A percentile compares a stretch with the other conserved stretches of the same genome.
Conservation (phyloP, 2,888 invertebrate species). For the Acleris sparsana region DNA sequence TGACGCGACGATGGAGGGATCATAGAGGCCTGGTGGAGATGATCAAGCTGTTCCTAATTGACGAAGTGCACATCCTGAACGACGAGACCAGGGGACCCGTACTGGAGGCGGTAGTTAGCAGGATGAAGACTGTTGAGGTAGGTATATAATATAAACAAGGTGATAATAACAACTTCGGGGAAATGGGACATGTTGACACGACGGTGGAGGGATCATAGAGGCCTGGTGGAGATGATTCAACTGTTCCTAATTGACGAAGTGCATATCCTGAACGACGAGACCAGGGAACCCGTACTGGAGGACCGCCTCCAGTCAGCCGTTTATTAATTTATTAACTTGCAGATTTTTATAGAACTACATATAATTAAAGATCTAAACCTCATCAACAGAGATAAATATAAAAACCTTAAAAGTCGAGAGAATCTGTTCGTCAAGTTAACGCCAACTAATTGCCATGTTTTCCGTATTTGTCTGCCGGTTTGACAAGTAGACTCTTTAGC, state of each 20-base stretch:
- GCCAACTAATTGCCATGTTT: too few species aligned
- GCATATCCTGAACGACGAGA: conserved; percentile 88
- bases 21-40: conserved; percentile 84
- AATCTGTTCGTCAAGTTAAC: too few species aligned
- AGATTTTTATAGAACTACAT: too few species aligned
- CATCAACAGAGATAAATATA: too few species aligned
- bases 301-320: conserved; percentile 54
- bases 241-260: conserved; percentile 91
- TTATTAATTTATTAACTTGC: too few species aligned
- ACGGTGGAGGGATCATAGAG: conserved; percentile 80
- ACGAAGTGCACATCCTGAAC: conserved; percentile 91
- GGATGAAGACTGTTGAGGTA: conserved; percentile 90
- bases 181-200: neutral
- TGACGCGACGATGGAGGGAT: conserved; percentile 90
- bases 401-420: too few species aligned
- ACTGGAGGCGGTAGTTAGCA: conserved; percentile 90
- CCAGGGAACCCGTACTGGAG: conserved; percentile 89
- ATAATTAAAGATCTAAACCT: too few species aligned
- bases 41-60: conserved; percentile 88
- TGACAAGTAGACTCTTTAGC: too few species aligned
- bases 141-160: neutral
- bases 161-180: neutral
- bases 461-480: too few species aligned
- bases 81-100: conserved; percentile 89
- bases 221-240: conserved; percentile 85